A percentile compares a stretch with the other conserved stretches of the same genome.
These are phyloP conservation scores for Sapayoa aenigma DNA, from an alignment of 2,113 vertebrate genomes.

Conservation along the genomic window DNA sequence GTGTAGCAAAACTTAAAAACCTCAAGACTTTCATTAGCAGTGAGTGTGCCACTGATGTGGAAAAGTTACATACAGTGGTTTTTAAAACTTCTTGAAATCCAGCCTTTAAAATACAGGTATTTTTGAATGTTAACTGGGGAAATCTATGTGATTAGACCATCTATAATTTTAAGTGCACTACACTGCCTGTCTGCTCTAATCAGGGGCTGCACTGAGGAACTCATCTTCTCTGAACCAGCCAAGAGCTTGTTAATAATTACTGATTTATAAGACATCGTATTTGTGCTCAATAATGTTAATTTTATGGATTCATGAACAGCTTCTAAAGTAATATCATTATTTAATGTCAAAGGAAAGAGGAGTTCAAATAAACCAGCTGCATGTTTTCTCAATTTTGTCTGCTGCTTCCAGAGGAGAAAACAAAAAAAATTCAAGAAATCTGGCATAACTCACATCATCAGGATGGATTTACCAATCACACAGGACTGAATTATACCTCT, in stretches of 20 bases:
- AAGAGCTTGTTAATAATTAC: background rate
- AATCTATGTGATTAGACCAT: background rate
- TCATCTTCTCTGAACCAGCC: background rate
- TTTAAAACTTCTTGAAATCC: background rate
- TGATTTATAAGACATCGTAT: background rate
- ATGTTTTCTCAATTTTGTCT: background rate
- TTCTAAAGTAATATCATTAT: background rate
- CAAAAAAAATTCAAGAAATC: background rate
- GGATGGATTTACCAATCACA: background rate
- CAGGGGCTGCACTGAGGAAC: background rate
- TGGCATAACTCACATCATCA: background rate
- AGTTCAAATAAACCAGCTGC: background rate
- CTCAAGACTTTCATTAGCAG: background rate
- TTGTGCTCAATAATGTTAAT: constrained; percentile 12
- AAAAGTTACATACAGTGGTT: background rate
- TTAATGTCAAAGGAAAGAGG: background rate
- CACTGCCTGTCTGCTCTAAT: background rate
- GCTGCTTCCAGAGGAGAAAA: background rate
- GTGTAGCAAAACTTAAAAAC: background rate
- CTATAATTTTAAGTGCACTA: background rate
- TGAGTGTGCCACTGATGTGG: background rate
- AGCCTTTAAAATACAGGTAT: background rate
- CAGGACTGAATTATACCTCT: background rate
- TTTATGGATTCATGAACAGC: background rate
- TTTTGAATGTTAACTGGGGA: background rate